Base-by-base conservation (phyloP, 2,797 vertebrate genomes). In the Heterohyrax brucei region DNA sequence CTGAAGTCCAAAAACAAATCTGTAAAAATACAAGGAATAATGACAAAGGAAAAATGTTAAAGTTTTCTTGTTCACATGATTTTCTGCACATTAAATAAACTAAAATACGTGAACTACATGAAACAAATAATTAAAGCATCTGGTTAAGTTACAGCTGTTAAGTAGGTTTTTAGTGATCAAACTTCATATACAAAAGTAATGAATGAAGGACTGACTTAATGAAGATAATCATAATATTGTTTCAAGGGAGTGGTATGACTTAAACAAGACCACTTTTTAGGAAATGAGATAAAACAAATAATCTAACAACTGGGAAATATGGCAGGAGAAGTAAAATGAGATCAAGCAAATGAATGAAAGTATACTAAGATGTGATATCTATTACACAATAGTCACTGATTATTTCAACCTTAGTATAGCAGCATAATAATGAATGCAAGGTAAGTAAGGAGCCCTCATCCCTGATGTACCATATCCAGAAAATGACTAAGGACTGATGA, bases 241-340 rank as follows among this genome's bases (percentile, higher is more conserved):
- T 33, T 84, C 78, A 64, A 77, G n/a, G 10, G 26, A 87, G 10
- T 1, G 13, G 26, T 77, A 56, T 50, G 72, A 93, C 64, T 81
- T 70, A 89, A 78, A 82, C 3, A 81, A 44, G 28, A 76, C 22
- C 5, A 39, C 30, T 80, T 90, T 90, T 83, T 66, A 90, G 61
- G 30, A 94, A 94, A 81, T 76, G n/a, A 93, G 68, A 46, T 73
- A 87, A 89, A 83, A 70, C 30, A 89, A 83, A 70, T 13, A 50
- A 39, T 46, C n/a, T 83, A 91, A 89, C 44, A 87, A 73, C 53
- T 73, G 30, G 16, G 68, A 93, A 73, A 89, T 39, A 85, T 5
- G 26, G 4, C 4, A 85, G 3, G 46, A 72, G 62, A 95, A 81
- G 48, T 62, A 72, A 95, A 81, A 56, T 56, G 64, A 96, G 85